Evolutionary conservation across 2,113 vertebrate species (phyloP).

Genomic region (Perognathus longimembris): DNA sequence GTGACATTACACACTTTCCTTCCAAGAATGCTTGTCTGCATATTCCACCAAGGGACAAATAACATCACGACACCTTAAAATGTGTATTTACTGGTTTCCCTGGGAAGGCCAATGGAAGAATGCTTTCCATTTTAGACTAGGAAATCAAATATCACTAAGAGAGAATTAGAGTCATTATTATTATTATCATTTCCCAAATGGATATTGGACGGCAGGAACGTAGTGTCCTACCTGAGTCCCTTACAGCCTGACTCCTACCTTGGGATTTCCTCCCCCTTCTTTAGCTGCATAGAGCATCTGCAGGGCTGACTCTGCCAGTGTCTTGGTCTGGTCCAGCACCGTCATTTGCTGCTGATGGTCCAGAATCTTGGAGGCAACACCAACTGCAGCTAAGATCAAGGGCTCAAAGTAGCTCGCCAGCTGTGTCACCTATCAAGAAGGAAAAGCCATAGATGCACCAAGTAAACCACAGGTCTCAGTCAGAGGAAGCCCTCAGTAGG

Average conservation of each 20-base stretch:
- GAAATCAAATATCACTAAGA: slow-evolving; percentile 7
- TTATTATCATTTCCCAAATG: neutral
- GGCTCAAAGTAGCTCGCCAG: slow-evolving; percentile 98
- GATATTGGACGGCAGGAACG: neutral
- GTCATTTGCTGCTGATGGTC: slow-evolving; percentile 99
- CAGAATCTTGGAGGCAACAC: slow-evolving; percentile 94
- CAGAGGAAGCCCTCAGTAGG: accelerated
- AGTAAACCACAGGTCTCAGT: neutral
- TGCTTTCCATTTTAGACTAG: neutral
- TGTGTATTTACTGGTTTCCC: neutral
- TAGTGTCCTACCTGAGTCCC: neutral
- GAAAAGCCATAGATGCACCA: neutral
- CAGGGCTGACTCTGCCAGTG: slow-evolving; percentile 95
- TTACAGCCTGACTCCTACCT: slow-evolving; percentile 85
- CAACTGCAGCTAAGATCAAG: slow-evolving; percentile 94
- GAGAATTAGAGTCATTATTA: neutral
- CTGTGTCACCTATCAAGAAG: slow-evolving; percentile 92
- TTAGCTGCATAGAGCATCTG: slow-evolving; percentile 99
- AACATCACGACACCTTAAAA: neutral
- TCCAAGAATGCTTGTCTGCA: neutral
- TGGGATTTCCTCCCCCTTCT: slow-evolving; percentile 98
- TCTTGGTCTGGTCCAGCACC: slow-evolving; percentile 98
- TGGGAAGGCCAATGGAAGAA: neutral
- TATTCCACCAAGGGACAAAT: neutral
- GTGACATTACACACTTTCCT: neutral